Percentiles rank a stretch among this genome's conserved stretches.
These are phyloP conservation scores for Ploceus nigricollis DNA, from an alignment of 2,113 vertebrate genomes.

Conservation along the genomic window DNA sequence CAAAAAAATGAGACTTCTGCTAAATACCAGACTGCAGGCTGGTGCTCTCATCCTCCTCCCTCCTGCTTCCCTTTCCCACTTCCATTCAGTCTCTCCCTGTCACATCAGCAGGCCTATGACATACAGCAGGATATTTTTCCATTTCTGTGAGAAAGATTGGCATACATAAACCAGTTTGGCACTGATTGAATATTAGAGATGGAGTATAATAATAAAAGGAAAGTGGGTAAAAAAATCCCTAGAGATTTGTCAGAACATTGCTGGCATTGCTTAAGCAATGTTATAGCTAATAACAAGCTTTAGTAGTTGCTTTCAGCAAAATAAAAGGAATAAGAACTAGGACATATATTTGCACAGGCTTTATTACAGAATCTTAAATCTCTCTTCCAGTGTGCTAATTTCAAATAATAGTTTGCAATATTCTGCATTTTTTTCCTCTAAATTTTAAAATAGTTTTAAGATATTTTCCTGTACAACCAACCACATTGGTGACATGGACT, in stretches of 20 bases:
- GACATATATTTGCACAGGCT: neutral
- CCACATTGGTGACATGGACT: neutral
- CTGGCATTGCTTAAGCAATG: neutral
- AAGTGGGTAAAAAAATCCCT: neutral
- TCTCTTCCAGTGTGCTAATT: neutral
- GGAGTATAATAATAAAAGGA: conserved; percentile 5
- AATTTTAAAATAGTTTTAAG: neutral
- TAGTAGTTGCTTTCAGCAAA: conserved; percentile 19
- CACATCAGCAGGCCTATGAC: neutral
- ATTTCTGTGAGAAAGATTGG: conserved; percentile 3
- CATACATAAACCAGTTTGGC: neutral
- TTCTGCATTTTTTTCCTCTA: neutral
- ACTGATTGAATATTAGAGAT: conserved; percentile 19
- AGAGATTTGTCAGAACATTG: conserved; percentile 6
- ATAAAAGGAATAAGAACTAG: conserved; percentile 6
- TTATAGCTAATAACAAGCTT: conserved; percentile 11
- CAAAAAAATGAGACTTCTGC: neutral
- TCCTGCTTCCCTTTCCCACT: neutral
- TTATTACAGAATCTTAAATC: conserved; percentile 1
- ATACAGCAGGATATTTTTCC: neutral
- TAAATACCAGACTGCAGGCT: neutral
- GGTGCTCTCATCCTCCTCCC: neutral
- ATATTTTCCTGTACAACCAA: neutral
- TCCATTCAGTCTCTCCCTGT: neutral
- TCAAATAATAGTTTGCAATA: neutral